Conservation (phyloP, 1,140 invertebrate genomes). For the Drosophila albomicans region DNA sequence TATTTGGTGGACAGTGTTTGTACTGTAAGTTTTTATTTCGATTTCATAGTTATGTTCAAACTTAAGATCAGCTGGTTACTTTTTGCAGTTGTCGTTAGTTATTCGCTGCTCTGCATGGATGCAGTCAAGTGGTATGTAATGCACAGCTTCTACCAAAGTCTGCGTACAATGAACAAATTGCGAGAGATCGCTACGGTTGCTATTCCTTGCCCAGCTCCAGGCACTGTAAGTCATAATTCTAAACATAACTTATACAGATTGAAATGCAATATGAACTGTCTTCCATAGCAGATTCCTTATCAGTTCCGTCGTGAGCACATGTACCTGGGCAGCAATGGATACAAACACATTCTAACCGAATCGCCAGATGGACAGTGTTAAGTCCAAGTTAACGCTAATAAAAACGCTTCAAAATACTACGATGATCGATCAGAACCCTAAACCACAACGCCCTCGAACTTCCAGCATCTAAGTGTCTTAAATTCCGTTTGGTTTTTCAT, state of each 20-base stretch:
- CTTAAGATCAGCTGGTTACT: background rate
- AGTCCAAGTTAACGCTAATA: slow-evolving; percentile 2
- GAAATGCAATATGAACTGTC: background rate
- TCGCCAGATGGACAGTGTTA: slow-evolving; percentile 80
- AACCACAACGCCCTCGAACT: slow-evolving; percentile 41
- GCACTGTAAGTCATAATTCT: slow-evolving; percentile 61
- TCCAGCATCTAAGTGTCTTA: slow-evolving; percentile 63
- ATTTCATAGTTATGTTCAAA: background rate
- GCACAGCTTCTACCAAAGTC: slow-evolving; percentile 78
- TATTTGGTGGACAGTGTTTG: slow-evolving; percentile 67
- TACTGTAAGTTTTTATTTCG: slow-evolving; percentile 66
- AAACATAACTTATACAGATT: background rate
- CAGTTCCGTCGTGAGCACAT: slow-evolving; percentile 82
- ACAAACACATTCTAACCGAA: slow-evolving; percentile 82
- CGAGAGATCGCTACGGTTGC: slow-evolving; percentile 83
- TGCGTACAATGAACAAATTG: slow-evolving; percentile 79
- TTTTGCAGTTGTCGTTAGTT: slow-evolving; percentile 69
- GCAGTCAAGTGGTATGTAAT: slow-evolving; percentile 80
- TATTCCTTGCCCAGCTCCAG: slow-evolving; percentile 80
- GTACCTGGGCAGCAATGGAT: slow-evolving; percentile 83
- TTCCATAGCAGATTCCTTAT: slow-evolving; percentile 67
- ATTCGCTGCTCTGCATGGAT: slow-evolving; percentile 68
- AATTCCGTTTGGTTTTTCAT: slow-evolving; percentile 31
- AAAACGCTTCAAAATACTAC: background rate
- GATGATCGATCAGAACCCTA: slow-evolving; percentile 25